Percentiles rank a stretch among this genome's conserved stretches.
Evolutionary conservation across 2,888 invertebrate species (phyloP).

Genomic region (Microdon myrmicae): DNA sequence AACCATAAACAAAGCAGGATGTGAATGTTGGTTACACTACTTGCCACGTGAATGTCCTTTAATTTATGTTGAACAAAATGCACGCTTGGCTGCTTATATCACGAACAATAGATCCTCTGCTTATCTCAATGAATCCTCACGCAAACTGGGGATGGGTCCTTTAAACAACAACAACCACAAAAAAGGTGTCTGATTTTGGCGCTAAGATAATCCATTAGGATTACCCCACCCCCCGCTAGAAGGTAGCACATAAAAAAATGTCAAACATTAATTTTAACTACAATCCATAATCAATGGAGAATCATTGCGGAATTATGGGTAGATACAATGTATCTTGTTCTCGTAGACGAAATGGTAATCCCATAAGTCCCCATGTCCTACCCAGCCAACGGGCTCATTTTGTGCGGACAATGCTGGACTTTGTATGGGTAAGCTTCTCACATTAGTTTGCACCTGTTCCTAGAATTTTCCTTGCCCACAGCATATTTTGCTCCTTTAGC

Average conservation of each 20-base stretch:
- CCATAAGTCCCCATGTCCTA: constrained; percentile 27
- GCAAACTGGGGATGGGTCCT: too few relatives aligned
- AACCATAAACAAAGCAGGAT: constrained; percentile 9
- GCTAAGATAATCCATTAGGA: neutral
- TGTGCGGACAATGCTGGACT: constrained; percentile 9
- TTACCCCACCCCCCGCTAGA: neutral
- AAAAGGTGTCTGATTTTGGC: neutral
- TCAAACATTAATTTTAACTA: constrained; percentile 34
- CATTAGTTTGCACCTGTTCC: constrained; percentile 40
- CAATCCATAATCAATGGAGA: constrained; percentile 34
- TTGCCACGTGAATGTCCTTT: neutral
- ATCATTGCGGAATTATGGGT: constrained; percentile 24
- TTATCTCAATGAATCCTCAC: neutral
- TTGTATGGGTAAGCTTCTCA: constrained; percentile 23
- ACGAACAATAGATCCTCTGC: too few relatives aligned
- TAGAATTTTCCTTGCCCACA: constrained; percentile 17
- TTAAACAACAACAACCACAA: too few relatives aligned
- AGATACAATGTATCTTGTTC: constrained; percentile 19
- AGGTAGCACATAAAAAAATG: constrained; percentile 22
- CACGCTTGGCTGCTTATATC: constrained; percentile 8
- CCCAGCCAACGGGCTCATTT: constrained; percentile 7
- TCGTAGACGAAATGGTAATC: constrained; percentile 20
- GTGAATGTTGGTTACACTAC: too few relatives aligned
- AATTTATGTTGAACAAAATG: neutral
- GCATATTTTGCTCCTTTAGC: constrained; percentile 13